Conservation (phyloP, 2,797 vertebrate species). For the Ceyx erithaca region DNA sequence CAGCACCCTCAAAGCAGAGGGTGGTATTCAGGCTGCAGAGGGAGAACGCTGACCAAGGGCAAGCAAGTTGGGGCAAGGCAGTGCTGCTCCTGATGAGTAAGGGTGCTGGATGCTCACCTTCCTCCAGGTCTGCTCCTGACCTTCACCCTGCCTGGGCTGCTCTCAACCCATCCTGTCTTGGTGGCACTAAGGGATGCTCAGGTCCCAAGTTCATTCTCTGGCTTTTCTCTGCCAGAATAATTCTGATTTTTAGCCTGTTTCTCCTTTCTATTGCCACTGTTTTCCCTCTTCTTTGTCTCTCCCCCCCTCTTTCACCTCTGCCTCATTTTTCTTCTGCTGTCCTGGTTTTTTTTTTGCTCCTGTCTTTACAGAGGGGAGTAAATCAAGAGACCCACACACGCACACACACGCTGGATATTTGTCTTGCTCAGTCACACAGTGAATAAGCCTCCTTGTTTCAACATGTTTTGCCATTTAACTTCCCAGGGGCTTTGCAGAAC, state of each 20-base stretch:
- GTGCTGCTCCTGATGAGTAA: slow-evolving; percentile 1
- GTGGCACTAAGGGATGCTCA: not conserved
- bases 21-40: slow-evolving; percentile 15
- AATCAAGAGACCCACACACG: not conserved
- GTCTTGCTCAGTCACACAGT: slow-evolving; percentile 41
- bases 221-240: not conserved
- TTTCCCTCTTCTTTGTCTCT: not conserved
- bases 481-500: slow-evolving; percentile 22
- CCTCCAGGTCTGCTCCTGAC: not conserved
- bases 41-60: slow-evolving; percentile 40
- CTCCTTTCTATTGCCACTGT: not conserved
- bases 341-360: not conserved
- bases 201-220: not conserved
- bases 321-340: not conserved
- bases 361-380: not conserved
- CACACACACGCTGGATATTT: not conserved
- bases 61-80: slow-evolving; percentile 38
- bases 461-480: slow-evolving; percentile 51
- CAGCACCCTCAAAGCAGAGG: not conserved
- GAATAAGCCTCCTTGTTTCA: slow-evolving; percentile 60
- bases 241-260: not conserved
- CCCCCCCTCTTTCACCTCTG: not conserved
- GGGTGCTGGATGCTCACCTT: not conserved
- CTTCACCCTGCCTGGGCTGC: not conserved
- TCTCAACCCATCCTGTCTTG: not conserved